Percentiles rank a stretch among this genome's conserved stretches.
These are phyloP conservation scores for Halichoeres trimaculatus DNA, from an alignment of 2,113 vertebrate genomes.

Conservation along the genomic window DNA sequence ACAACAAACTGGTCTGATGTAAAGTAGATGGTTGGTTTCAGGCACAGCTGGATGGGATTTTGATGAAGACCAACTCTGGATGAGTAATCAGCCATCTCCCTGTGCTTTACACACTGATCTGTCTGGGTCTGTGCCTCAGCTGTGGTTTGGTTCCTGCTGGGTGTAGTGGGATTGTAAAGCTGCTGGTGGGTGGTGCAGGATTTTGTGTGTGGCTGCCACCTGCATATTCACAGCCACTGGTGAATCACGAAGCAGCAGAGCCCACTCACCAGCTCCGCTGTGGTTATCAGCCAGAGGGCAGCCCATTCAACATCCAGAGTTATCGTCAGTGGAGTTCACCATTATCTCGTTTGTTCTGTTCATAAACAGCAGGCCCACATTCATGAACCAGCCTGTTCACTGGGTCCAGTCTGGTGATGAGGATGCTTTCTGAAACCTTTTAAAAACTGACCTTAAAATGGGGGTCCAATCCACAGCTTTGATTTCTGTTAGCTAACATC, in stretches of 20 bases:
- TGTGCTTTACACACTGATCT: background rate
- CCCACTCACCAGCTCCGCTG: constrained; percentile 27
- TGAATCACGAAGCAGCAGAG: constrained; percentile 50
- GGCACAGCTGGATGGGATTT: background rate
- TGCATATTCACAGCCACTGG: constrained; percentile 27
- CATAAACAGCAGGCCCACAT: background rate
- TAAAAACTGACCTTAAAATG: too few species aligned
- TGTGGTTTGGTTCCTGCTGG: background rate
- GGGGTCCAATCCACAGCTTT: too few species aligned
- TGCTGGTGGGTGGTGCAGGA: constrained; percentile 9
- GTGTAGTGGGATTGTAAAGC: background rate
- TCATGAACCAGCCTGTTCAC: background rate
- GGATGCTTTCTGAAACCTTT: too few species aligned
- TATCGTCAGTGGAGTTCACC: background rate
- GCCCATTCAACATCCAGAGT: constrained; percentile 22
- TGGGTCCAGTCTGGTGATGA: background rate
- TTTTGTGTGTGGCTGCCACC: constrained; percentile 42
- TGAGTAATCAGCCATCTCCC: background rate
- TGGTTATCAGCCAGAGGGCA: constrained; percentile 9
- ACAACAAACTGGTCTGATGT: too few species aligned
- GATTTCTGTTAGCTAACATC: too few species aligned
- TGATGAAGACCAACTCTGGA: background rate
- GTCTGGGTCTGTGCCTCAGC: background rate
- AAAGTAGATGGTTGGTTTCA: too few species aligned
- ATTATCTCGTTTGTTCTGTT: background rate